Evolutionary conservation across 2,797 vertebrate genomes (phyloP), one percentile per base, ranked within the genome.

Genomic region (Xenops minutus): DNA sequence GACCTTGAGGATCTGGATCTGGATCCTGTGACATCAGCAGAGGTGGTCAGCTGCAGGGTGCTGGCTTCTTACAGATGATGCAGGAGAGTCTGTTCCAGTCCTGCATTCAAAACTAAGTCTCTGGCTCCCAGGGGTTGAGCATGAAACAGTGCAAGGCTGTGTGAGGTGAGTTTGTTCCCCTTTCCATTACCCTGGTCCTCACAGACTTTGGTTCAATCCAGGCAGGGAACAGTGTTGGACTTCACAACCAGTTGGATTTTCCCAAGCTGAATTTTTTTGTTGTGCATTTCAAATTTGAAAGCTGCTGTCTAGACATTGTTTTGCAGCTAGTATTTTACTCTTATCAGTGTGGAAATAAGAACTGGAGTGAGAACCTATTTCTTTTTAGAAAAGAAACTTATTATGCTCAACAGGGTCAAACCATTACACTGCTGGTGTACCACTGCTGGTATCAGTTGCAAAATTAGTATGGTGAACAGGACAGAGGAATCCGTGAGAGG

Each of bases 11-110:
- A 21, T 44, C 44, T 3, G 10, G 27, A 12, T 88, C 5, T 69
- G 32, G 10, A 26, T 52, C 8, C 46, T 0, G 0, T 29, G n/a
- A 51, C 15, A 13, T 0, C 2, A 81, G 44, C 34, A 58, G n/a
- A 44, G 8, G 30, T 44, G 43, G 16, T 56, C 58, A 54, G 29
- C 36, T 88, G 41, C 18, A 52, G 12, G 16, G 14, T 56, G 9
- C 19, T 6, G 61, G 27, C 27, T 24, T 79, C 36, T 77, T 29
- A 30, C 23, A 78, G 8, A 14, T 74, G 32, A 39, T 62, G 22
- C 43, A 56, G 52, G 34, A 69, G 19, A 4, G 11, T 37, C 41
- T 66, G 20, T 43, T 78, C 29, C 43, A 52, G 24, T 67, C 27
- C 62, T 71, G 16, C 27, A 29, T 34, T 17, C 21, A 55, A 61